A percentile compares a stretch with the other conserved stretches of the same genome.
Conservation (phyloP, 2,113 vertebrate genomes). For the Otolemur garnettii region DNA sequence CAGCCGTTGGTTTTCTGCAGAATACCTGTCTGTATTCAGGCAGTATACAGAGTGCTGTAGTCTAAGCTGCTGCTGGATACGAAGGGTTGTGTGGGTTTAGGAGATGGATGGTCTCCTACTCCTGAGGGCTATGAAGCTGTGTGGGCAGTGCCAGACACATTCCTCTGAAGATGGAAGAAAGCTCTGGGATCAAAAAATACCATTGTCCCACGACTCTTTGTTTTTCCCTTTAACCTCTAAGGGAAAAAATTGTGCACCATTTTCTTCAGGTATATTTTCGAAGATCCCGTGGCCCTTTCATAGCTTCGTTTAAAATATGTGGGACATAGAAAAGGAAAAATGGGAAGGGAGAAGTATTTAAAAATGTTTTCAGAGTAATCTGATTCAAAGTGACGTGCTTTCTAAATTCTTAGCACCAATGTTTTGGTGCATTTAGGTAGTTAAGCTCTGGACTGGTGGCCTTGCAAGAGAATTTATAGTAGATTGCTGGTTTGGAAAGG, state of each 20-base stretch:
- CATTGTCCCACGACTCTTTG: no score
- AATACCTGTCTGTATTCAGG: neutral
- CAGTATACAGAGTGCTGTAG: neutral
- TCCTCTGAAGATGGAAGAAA: slow-evolving; percentile 5
- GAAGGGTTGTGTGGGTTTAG: neutral
- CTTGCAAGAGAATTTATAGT: neutral
- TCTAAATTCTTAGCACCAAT: neutral
- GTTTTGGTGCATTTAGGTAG: neutral
- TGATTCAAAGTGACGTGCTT: neutral
- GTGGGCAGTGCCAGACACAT: neutral
- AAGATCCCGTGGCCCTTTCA: slow-evolving; percentile 1
- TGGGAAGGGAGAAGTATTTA: neutral
- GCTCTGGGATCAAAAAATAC: slow-evolving; percentile 2
- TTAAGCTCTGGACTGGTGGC: neutral
- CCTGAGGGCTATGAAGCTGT: neutral
- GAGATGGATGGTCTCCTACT: neutral
- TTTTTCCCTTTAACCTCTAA: neutral
- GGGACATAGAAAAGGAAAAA: neutral
- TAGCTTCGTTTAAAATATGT: neutral
- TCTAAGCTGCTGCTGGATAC: neutral
- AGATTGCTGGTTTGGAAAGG: neutral
- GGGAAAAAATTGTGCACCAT: neutral
- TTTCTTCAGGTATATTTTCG: slow-evolving; percentile 2
- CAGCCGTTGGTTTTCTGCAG: neutral
- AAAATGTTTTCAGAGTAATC: slow-evolving; percentile 8